Conservation (phyloP, 2,888 invertebrate species). For the Fragum sueziense region DNA sequence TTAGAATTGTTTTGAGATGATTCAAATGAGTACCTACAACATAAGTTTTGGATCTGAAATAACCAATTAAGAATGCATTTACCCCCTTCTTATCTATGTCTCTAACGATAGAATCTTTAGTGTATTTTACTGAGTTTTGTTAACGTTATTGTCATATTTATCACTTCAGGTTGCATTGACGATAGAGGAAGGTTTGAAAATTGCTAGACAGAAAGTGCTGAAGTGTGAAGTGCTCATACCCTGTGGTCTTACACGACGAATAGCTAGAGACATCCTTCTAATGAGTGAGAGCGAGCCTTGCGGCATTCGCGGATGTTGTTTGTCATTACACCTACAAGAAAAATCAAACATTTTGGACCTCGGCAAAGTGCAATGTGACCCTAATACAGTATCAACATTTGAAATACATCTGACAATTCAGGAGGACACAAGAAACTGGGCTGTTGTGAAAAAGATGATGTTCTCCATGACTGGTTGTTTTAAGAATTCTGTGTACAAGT, state of each 20-base stretch:
- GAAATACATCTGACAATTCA: slow-evolving; percentile 94
- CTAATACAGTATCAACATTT: slow-evolving; percentile 93
- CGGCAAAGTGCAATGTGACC: slow-evolving; percentile 93
- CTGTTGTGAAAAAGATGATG: slow-evolving; percentile 93
- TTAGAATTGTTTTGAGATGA: too few species aligned
- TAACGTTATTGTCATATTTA: too few species aligned
- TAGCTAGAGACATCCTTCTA: slow-evolving; percentile 90
- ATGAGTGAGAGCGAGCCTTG: slow-evolving; percentile 95
- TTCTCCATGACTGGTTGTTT: slow-evolving; percentile 71
- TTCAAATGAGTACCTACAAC: too few species aligned
- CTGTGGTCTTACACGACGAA: slow-evolving; percentile 90
- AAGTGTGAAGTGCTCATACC: slow-evolving; percentile 93
- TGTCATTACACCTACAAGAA: slow-evolving; percentile 90
- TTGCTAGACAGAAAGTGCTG: slow-evolving; percentile 91
- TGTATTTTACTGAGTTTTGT: too few species aligned
- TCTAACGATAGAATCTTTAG: too few species aligned
- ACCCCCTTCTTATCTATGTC: too few species aligned
- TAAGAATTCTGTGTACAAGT: slow-evolving; percentile 63
- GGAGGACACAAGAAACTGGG: slow-evolving; percentile 94
- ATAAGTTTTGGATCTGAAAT: too few species aligned
- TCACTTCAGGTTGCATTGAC: slow-evolving; percentile 85
- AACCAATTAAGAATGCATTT: too few species aligned
- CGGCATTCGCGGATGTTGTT: slow-evolving; percentile 92
- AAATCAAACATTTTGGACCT: slow-evolving; percentile 85
- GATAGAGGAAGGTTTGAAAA: slow-evolving; percentile 90